Base-by-base conservation (phyloP, 2,888 invertebrate genomes). In the Iselma pallidipennis region DNA sequence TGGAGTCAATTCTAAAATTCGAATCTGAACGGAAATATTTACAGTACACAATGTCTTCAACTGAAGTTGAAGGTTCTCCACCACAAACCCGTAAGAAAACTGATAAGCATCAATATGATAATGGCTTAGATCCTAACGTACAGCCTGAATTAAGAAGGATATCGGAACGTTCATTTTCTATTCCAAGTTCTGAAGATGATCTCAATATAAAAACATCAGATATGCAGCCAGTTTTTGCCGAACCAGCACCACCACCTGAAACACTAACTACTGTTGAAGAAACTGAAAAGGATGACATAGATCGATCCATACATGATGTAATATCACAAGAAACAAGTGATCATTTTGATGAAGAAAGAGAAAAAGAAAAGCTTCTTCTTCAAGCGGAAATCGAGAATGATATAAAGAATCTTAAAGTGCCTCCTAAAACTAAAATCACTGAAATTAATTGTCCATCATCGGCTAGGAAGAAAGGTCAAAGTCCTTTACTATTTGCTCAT, bases 401-500 rank as follows among this genome's bases (percentile, higher is more conserved):
- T 65, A 63, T 82, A 5, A 78, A 74, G 70, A 76, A 82, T 66
- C 66, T 81, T 25, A 73, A 76, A 68, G 80, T 82, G 28, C 81
- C 81, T 26, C 14, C 83, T 67, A 82, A 79, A 71, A 87, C 86
- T 49, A 86, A 89, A 73, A 83, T 85, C 10, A 84, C 89, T 4
- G 90, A 91, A 76, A 87, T 90, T 45, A 83, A 86, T 67, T 63
- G 45, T 45, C 89, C 91, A 0, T 89, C 91, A 0, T 85, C 90
- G 73, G 76, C 88, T 67, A 86, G 90, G 19, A 90, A 89, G 73
- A 85, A 89, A 59, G 91, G 92, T 0, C 90, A 91, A 62, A 91
- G 90, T 25, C 91, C 92, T 0, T 87, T 92, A 66, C 79, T 93
- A 0, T 94, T 93, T 80, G 91, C 92, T 4, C 89, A 91, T 74